phyloP scores from a whole-genome alignment of 2,888 invertebrate species.

The Busseola fusca region DNA sequence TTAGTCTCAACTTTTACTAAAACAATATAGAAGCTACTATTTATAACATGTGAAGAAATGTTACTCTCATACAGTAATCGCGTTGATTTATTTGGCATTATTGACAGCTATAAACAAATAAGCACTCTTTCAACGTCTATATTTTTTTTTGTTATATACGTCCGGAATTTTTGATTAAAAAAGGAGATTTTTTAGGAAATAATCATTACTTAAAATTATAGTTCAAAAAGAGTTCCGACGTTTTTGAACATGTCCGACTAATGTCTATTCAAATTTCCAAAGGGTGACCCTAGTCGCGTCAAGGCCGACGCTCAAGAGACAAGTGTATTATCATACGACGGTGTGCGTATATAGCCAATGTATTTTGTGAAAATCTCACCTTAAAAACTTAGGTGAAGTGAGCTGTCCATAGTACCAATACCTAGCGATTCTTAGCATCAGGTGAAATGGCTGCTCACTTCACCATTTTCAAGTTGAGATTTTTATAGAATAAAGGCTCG shows the following conservation, averaged over 20 bases:
- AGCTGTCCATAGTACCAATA: background rate
- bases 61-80: background rate
- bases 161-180: background rate
- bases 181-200: background rate
- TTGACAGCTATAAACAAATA: background rate
- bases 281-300: background rate
- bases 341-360: too few relatives aligned
- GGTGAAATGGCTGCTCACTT: background rate
- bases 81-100: background rate
- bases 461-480: background rate
- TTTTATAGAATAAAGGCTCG: background rate
- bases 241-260: background rate
- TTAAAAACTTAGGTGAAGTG: background rate
- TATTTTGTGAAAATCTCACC: background rate
- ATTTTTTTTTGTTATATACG: background rate
- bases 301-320: too few relatives aligned
- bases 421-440: background rate
- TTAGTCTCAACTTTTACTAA: constrained; percentile 44
- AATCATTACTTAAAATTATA: background rate
- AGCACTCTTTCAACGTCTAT: background rate
- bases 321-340: too few relatives aligned
- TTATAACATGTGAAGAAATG: constrained; percentile 3
- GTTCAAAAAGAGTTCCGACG: background rate
- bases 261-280: background rate
- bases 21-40: constrained; percentile 39